Evolutionary conservation across 1,140 invertebrate species (phyloP), one percentile per base, ranked within the genome.

Genomic region (Saccostrea glomerata): DNA sequence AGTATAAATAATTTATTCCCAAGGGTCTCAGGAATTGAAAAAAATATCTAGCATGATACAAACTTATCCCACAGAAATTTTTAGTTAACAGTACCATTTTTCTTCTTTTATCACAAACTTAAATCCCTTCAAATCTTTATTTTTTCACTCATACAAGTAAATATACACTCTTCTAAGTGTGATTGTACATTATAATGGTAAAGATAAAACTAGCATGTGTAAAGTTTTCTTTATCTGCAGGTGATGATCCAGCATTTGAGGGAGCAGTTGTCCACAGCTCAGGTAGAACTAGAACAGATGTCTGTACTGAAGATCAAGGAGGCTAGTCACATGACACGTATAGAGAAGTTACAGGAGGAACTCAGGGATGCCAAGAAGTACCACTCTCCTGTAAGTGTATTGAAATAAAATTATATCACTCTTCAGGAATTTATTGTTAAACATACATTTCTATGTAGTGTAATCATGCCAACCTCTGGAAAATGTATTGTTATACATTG

Each of bases 171-270:
- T 47, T 47, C 40, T 47, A 3, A 47, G 6, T 47, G 40, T 47
- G 40, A 47, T 47, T 47, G 2, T 47, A 47, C 40, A 47, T 2
- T 47, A 47, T 47, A 47, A 47, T 47, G 40, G 40, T 47, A 6
- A 47, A 47, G 40, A 47, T 47, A 47, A 6, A 47, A 47, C 40
- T 47, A 47, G 40, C 2, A 47, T 3, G 6, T 6, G 6, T 47
- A 47, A 47, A 3, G 40, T 47, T 2, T 47, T 9, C 5, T 47
- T 1, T 47, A 5, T 47, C 47, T 47, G 6, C 47, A 95, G 94
- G 93, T 94, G 70, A 92, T 95, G 92, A 91, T 95, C 2, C 89
- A 90, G 15, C 94, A 94, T 85, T 88, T 95, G 0, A 90, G 92
- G 77, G 92, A 93, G 20, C 93, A 94, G 88, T 85, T 94, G 40